phyloP scores from a whole-genome alignment of 1,140 invertebrate genomes.

The Dreissena rostriformis region DNA sequence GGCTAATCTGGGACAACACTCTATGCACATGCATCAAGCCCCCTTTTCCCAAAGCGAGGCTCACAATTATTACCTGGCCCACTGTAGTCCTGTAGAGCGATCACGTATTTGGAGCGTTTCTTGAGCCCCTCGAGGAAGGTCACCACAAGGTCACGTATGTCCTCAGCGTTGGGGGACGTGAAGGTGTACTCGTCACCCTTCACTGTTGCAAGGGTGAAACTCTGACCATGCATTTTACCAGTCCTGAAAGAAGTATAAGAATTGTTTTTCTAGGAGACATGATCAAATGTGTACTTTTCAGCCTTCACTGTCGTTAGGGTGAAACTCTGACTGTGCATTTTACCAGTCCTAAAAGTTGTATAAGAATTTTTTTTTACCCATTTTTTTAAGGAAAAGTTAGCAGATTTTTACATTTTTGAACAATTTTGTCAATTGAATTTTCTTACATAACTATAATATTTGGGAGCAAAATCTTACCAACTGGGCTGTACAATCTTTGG shows the following conservation, averaged over 20 bases:
- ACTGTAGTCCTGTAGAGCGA: constrained; percentile 97
- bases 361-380: not conserved
- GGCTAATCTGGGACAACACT: no score
- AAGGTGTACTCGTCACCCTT: constrained; percentile 99
- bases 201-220: constrained; percentile 96
- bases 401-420: no score
- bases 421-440: no score
- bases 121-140: constrained; percentile 99
- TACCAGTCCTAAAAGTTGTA: constrained; percentile 82
- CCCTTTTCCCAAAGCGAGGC: no score
- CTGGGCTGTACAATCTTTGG: no score
- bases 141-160: constrained; percentile 97
- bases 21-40: no score
- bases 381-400: not conserved
- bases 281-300: constrained; percentile 99
- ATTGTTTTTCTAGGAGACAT: no score
- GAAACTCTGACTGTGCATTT: constrained; percentile 85
- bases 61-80: constrained; percentile 80
- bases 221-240: constrained; percentile 82
- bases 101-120: constrained; percentile 97
- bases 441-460: no score
- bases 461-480: no score
- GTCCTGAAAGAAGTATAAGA: no score
- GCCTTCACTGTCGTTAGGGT: constrained; percentile 97
- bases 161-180: constrained; percentile 99